These are phyloP conservation scores for Diogma glabrata DNA, from an alignment of 2,888 invertebrate genomes.

Conservation along the genomic window DNA sequence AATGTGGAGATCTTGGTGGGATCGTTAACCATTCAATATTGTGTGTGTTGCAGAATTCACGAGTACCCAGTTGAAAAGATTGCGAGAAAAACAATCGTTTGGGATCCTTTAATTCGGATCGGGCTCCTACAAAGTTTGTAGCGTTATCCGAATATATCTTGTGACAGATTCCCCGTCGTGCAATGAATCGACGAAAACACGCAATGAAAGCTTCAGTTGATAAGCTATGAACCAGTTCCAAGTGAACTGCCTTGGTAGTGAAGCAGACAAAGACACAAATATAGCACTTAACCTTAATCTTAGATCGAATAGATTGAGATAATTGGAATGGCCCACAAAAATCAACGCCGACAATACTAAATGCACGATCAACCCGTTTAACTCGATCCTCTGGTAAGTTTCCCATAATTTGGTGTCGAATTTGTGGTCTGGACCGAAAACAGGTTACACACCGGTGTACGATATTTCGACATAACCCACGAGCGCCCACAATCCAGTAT, in stretches of 20 bases:
- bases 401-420: not conserved
- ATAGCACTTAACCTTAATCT: not conserved
- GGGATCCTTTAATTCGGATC: no score
- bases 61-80: not conserved
- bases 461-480: not conserved
- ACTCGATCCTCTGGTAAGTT: no score
- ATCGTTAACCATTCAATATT: not conserved
- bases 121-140: no score
- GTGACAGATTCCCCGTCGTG: not conserved
- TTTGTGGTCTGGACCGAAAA: not conserved
- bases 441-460: not conserved
- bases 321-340: not conserved
- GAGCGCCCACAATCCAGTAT: not conserved
- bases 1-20: not conserved
- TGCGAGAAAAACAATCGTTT: no score
- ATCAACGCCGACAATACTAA: not conserved
- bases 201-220: not conserved
- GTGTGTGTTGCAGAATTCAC: not conserved
- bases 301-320: no score
- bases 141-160: not conserved
- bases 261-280: not conserved
- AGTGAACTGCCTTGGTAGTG: not conserved
- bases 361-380: no score
- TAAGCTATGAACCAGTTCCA: not conserved
- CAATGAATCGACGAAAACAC: not conserved